Base-by-base conservation (phyloP, 2,113 vertebrate species). In the Nerophis ophidion region DNA sequence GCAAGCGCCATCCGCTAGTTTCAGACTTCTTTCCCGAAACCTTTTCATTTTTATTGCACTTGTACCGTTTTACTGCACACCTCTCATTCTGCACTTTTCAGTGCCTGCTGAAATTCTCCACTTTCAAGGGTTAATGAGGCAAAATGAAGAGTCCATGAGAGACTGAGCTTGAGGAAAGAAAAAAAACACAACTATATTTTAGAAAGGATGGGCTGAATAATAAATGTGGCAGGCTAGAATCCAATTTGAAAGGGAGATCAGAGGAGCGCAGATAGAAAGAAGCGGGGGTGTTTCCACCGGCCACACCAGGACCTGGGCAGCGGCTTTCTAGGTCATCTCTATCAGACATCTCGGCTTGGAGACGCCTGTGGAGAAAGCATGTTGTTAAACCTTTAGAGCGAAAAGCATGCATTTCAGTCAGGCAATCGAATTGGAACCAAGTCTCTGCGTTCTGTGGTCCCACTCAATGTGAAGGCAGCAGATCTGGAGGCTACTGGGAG, bases 321-420 rank as follows among this genome's bases (percentile, higher is more conserved):
- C 60, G 54, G 59, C 61, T 82, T 86, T 86, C 77, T 85, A 82
- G 82, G 79, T 82, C 82, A 79, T 77, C 75, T 71, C 69, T 47
- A 63, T 70, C 60, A 80, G 73, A 64, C 65, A 71, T 76, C 70
- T 68, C 26, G 40, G 11, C 10, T 4, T 44, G 40, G 9, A 42
- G 11, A 11, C 9, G 9, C 40, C 40, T n/a, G 12, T 44, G 40
- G 40, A 44, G 40, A 11, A 44, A 44, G 2, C 40, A 44, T 44
- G 40, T 4, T 12, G 12, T 11, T 44, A 44, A 40, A 40, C 11
- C 40, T 11, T 11, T 44, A 11, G 40, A 12, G 11, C 12, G 40
- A 44, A 7, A 11, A 44, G 40, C 40, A 44, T 12, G 38, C 40
- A 12, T 44, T 12, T 44, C 40, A 44, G 40, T 3, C 12, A 11